Evolutionary conservation across 1,140 invertebrate genomes (phyloP).

Genomic region (Drosophila melanica): DNA sequence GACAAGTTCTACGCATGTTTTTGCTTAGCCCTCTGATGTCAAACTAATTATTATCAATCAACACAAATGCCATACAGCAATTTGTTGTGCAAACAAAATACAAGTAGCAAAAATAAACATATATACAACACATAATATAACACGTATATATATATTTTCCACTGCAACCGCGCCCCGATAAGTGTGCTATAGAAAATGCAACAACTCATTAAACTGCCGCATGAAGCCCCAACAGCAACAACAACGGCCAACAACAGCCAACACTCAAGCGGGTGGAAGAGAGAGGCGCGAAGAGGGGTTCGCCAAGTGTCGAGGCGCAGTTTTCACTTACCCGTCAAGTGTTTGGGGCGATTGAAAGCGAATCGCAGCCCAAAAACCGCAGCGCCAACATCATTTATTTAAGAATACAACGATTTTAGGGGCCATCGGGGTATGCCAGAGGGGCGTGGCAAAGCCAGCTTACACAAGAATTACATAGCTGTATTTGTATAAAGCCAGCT

Average conservation of each 20-base stretch:
- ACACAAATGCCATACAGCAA: constrained; percentile 22
- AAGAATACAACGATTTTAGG: constrained; percentile 21
- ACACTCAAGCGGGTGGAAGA: too few relatives aligned
- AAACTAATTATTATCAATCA: constrained; percentile 69
- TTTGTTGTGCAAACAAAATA: constrained; percentile 21
- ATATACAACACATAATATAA: not conserved
- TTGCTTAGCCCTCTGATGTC: constrained; percentile 3
- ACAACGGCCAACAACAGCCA: not conserved
- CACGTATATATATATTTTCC: not conserved
- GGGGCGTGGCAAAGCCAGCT: constrained; percentile 22
- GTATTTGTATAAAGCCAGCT: constrained; percentile 19
- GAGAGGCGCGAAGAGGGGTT: not conserved
- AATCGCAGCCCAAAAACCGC: constrained; percentile 55
- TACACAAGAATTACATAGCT: constrained; percentile 17
- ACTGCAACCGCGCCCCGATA: constrained; percentile 8
- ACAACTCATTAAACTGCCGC: constrained; percentile 60
- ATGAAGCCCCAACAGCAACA: constrained; percentile 15
- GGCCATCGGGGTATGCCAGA: not conserved
- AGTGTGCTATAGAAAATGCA: constrained; percentile 43
- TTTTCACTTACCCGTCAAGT: constrained; percentile 48
- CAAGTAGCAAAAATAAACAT: not conserved
- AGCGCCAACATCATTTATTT: constrained; percentile 78
- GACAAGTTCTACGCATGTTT: constrained; percentile 38
- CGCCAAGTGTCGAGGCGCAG: constrained; percentile 32
- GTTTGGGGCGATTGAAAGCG: constrained; percentile 59